phyloP scores from a whole-genome alignment of 2,113 vertebrate genomes.

The Halichoerus grypus region DNA sequence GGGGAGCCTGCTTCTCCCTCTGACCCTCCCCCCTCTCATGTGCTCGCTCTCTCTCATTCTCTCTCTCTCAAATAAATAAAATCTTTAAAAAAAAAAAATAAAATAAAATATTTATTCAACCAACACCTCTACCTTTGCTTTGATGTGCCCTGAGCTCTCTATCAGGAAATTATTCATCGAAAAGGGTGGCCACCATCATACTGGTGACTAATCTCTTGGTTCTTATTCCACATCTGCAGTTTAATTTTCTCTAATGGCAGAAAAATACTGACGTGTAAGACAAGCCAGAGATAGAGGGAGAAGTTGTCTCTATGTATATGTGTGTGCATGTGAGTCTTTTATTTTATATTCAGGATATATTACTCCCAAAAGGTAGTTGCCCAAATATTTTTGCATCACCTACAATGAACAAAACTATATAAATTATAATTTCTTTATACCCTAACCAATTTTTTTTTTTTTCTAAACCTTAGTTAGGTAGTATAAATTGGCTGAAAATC shows the following conservation, averaged over 20 bases:
- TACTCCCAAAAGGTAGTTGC: not conserved
- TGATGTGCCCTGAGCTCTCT: not conserved
- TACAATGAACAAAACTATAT: not conserved
- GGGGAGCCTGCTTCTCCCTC: no score
- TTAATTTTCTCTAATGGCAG: constrained; percentile 11
- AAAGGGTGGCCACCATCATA: not conserved
- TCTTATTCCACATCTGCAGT: not conserved
- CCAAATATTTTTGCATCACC: not conserved
- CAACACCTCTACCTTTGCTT: not conserved
- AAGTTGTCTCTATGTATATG: not conserved
- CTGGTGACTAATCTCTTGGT: not conserved
- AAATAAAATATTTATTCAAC: not conserved
- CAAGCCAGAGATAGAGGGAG: not conserved
- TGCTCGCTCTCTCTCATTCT: no score
- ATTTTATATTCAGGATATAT: not conserved
- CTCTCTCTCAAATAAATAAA: no score
- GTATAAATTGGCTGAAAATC: not conserved
- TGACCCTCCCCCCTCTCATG: no score
- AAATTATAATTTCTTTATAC: not conserved
- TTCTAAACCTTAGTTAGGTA: not conserved
- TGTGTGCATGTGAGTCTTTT: not conserved
- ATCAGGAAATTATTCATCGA: not conserved
- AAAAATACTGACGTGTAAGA: not conserved
- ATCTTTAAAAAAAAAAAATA: no score
- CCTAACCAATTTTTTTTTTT: not conserved